Evolutionary conservation across 2,888 invertebrate species (phyloP), one percentile per base, ranked within the genome.

Genomic region (Rhingia campestris): DNA sequence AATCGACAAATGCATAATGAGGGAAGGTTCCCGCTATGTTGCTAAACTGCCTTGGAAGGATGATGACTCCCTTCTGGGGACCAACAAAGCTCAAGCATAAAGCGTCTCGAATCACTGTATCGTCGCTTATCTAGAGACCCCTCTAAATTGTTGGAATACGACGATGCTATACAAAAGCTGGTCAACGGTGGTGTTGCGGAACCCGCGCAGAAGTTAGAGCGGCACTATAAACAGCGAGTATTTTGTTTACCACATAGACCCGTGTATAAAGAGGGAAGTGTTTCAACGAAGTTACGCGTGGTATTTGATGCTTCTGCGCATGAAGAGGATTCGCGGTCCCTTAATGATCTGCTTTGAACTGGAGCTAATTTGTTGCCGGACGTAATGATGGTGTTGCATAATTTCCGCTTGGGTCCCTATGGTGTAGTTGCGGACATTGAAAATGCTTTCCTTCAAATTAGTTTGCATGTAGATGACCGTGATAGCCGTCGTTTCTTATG

Each of bases 301-400:
- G 70, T 72, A 2, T 70, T 70, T 22, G 14, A 72, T 30, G 72
- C 72, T 3, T 72, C 72, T 30, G 9, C 43, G 0, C 12, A 35
- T 32, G 9, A 37, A 35, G 63, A 64, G 4, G 39, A n/a, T 3
- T 10, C 0, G 9, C n/a, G 7, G 9, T 73, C 73, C 2, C n/a
- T 73, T 9, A 63, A 73, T 32, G 47, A 73, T 14, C 54, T 30
- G 32, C 37, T 73, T 63, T n/a, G 22, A n/a, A 54, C 54, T n/a
- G 54, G 61, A 4, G 39, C 63, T 9, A 63, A 73, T 30, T 45
- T 73, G 14, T 10, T 73, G 9, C 53, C 61, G 35, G 63, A 73
- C 9, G 45, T 63, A 0, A 9, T 72, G 22, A 72, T n/a, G n/a
- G 14, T 59, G 1, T 32, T 70, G 6, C 39, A 58, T 0, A 69